Evolutionary conservation across 2,888 invertebrate genomes (phyloP), one percentile per base, ranked within the genome.

Genomic region (Ischnus inquisitorius): DNA sequence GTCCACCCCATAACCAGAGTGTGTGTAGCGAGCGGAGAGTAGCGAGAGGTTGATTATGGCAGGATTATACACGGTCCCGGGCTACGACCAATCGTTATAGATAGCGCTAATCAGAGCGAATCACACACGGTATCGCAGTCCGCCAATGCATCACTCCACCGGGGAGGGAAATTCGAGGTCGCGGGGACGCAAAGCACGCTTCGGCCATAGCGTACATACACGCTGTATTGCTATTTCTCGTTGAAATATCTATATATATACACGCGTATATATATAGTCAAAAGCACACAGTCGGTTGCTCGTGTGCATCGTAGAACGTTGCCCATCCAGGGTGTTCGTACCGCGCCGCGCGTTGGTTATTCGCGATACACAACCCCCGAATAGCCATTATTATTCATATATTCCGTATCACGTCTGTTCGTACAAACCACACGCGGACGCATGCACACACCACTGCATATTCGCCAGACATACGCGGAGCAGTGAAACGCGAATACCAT

Each of bases 301-400:
- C 57, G 74, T 54, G 77, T 71, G 81, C 69, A 72, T 78, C 39
- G 57, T 54, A 62, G 69, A 62, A 60, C 79, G 62, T 57, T 69
- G 72, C 83, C 83, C 74, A 76, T 65, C 60, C 77, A 72, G 79
- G 75, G 84, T 85, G 76, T 64, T 75, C 78, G 74, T 34, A 34
- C 71, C 71, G 74, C 83, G 43, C 51, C 79, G 74, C 67, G 67
- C 48, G 43, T 76, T 57, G 72, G 62, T 64, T 81, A 90, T 88
- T 88, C 88, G 90, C 90, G 89, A 90, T 91, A 90, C 89, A 88
- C 77, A 85, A 71, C 77, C 51, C 16, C 83, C 85, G 85, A 86
- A 80, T 64, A 72, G 87, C 89, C 92, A 93, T 93, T 93, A 93
- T 92, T 93, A 93, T 93, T 93, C 93, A 93, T 93, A 93, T 93